Evolutionary conservation across 2,888 invertebrate species (phyloP), one percentile per base, ranked within the genome.

Genomic region (Drosophila buzzatii): DNA sequence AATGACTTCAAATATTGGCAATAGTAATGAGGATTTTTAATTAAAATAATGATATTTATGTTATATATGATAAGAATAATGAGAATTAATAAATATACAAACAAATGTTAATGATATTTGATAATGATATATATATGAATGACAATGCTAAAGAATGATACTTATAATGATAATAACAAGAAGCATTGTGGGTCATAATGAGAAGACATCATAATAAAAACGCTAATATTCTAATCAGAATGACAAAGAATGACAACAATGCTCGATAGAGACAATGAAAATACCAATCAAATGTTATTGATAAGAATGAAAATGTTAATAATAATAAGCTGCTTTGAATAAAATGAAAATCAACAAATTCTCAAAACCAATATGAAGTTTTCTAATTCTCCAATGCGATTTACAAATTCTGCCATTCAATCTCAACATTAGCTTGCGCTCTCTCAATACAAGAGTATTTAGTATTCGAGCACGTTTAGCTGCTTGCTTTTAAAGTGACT

Each of bases 401-500:
- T 14, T 18, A 4, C 1, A n/a, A 14, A 23, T 12, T 6, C 2
- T 2, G 14, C 14, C 8, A 6, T 2, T 14, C 23, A 42, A 18
- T 8, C 8, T n/a, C 31, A 5, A n/a, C 31, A 18, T 18, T 16
- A 18, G 10, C 3, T 35, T 35, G 0, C 3, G n/a, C 49, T n/a
- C 31, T 20, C 18, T 14, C 20, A 23, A n/a, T 20, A 18, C n/a
- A 39, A 76, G 76, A 61, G 76, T 58, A 76, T 76, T 49, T 42
- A 16, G 35, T 10, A 10, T 60, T 57, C 72, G 75, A 44, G 31
- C 20, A 51, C 44, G 51, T 51, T 51, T 51, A 33, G 42, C 45
- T 65, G 70, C 57, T 27, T 47, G 49, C 68, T 70, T 83, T 2
- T 3, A 14, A 33, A 81, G 79, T 88, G 86, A 79, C 81, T 81